A percentile compares a stretch with the other conserved stretches of the same genome.
Evolutionary conservation across 2,113 vertebrate genomes (phyloP).

Genomic region (Hirundichthys speculiger): DNA sequence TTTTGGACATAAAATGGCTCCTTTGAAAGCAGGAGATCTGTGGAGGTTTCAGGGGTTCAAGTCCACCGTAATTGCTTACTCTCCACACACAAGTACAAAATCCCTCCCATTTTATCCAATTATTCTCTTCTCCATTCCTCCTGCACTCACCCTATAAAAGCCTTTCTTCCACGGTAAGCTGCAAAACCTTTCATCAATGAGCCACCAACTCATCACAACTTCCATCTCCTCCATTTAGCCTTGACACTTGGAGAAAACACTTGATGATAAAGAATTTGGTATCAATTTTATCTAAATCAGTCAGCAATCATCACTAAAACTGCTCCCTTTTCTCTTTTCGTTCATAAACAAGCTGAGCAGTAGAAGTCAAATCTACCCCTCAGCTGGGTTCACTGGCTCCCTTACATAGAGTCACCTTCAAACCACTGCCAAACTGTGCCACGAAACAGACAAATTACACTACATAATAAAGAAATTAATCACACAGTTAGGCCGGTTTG

Average conservation of each 20-base stretch:
- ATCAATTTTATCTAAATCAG: neutral
- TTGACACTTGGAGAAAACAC: neutral
- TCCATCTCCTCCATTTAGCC: neutral
- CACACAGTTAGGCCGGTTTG: neutral
- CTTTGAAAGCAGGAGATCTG: neutral
- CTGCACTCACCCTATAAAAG: constrained; percentile 19
- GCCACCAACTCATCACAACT: constrained; percentile 4
- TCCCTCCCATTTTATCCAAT: constrained; percentile 35
- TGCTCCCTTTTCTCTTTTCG: neutral
- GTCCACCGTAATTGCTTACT: neutral
- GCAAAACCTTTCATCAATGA: constrained; percentile 26
- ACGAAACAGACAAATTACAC: too few relatives aligned
- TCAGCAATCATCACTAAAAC: neutral
- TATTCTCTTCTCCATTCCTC: constrained; percentile 23
- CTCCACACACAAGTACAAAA: constrained; percentile 11
- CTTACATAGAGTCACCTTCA: neutral
- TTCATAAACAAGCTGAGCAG: neutral
- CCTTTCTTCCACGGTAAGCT: constrained; percentile 12
- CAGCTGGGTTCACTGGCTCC: constrained; percentile 1
- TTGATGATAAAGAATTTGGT: neutral
- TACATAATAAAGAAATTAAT: neutral
- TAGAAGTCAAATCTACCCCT: neutral
- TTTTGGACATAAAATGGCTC: constrained; percentile 1
- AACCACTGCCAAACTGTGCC: too few relatives aligned
- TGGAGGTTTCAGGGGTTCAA: constrained; percentile 1